Evolutionary conservation across 2,797 vertebrate genomes (phyloP).

Genomic region (Darevskia nairensis): DNA sequence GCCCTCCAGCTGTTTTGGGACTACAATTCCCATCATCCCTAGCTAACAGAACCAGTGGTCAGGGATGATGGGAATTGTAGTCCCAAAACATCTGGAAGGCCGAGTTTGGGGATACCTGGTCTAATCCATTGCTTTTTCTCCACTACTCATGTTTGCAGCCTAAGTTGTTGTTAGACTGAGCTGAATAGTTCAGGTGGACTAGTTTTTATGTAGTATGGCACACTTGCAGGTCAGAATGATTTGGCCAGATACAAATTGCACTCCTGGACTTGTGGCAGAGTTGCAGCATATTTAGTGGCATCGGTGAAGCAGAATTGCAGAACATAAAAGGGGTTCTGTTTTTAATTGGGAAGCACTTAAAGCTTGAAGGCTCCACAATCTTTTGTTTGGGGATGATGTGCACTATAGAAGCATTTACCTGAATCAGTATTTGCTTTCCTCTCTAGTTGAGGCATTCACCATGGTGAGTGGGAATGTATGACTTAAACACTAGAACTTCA

Average conservation of each 20-base stretch:
- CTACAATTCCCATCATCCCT: too few relatives aligned
- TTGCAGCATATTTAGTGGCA: too few relatives aligned
- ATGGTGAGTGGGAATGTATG: background rate
- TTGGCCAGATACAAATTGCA: background rate
- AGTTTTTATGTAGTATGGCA: background rate
- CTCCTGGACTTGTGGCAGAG: background rate
- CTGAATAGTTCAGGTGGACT: too few relatives aligned
- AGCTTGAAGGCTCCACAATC: background rate
- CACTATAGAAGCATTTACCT: background rate
- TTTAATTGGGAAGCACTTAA: background rate
- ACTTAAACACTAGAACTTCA: background rate
- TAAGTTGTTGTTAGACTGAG: background rate
- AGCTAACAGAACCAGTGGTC: too few relatives aligned
- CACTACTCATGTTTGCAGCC: background rate
- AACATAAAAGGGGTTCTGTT: background rate
- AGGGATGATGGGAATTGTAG: too few relatives aligned
- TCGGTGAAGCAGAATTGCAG: background rate
- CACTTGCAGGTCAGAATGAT: background rate
- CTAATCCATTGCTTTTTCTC: background rate
- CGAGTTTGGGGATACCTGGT: background rate
- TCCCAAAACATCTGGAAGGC: too few relatives aligned
- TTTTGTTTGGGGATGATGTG: background rate
- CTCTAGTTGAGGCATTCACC: background rate
- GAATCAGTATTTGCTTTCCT: background rate
- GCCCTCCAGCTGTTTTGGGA: too few relatives aligned